Evolutionary conservation across 2,797 vertebrate species (phyloP).

Genomic region (Mionectes olivaceus): DNA sequence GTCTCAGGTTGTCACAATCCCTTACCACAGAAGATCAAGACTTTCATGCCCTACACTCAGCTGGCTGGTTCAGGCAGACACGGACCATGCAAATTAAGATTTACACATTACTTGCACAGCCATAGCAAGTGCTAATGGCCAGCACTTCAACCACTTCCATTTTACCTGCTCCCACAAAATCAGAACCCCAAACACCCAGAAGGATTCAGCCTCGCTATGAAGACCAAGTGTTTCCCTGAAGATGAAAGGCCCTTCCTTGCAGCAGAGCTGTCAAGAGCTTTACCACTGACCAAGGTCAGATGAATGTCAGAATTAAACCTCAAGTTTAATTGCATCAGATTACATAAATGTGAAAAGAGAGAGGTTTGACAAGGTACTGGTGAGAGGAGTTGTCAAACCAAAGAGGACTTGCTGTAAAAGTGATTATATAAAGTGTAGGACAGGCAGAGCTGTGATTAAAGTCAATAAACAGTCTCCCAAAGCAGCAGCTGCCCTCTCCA

Average conservation of each 20-base stretch:
- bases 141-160: not conserved
- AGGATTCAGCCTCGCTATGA: not conserved
- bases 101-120: not conserved
- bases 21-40: not conserved
- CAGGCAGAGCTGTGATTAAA: not conserved
- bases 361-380: not conserved
- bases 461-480: constrained; percentile 3
- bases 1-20: not conserved
- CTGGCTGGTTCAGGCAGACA: not conserved
- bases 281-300: not conserved
- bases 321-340: not conserved
- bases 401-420: not conserved
- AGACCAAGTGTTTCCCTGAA: not conserved
- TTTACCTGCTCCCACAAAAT: not conserved
- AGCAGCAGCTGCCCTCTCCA: constrained; percentile 6
- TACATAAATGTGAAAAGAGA: not conserved
- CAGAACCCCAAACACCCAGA: not conserved
- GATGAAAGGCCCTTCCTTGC: not conserved
- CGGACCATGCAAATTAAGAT: not conserved
- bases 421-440: not conserved
- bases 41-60: not conserved
- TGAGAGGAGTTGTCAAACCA: not conserved
- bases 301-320: not conserved
- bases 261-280: not conserved
- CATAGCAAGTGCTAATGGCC: not conserved